These are phyloP conservation scores for Amazona guildingii DNA, from an alignment of 2,113 vertebrate genomes.

Conservation along the genomic window DNA sequence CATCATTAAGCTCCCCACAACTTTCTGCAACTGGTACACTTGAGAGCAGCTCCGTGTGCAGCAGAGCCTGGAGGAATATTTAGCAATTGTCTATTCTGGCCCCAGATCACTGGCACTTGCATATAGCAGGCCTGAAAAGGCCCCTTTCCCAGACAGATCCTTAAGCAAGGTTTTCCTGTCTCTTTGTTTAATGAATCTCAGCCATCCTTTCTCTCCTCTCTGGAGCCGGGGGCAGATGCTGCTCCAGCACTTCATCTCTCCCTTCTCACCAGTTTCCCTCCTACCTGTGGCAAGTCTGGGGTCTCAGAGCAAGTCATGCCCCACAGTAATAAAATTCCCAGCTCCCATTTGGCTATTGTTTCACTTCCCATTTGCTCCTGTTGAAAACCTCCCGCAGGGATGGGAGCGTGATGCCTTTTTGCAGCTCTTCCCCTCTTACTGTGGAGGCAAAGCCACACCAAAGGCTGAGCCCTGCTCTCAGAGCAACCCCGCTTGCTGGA, in stretches of 20 bases:
- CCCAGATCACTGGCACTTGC: constrained; percentile 21
- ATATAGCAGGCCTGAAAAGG: constrained; percentile 49
- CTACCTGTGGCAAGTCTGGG: not conserved
- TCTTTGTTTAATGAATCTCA: constrained; percentile 49
- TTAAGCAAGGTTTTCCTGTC: constrained; percentile 53
- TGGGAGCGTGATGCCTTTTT: accelerated
- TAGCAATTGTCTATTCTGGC: constrained; percentile 30
- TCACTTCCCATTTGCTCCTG: not conserved
- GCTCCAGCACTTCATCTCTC: not conserved
- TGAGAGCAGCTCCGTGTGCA: not conserved
- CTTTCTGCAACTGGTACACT: not conserved
- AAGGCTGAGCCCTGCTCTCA: not conserved
- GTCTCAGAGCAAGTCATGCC: not conserved
- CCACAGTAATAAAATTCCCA: not conserved
- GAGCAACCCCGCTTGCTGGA: accelerated
- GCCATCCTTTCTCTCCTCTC: constrained; percentile 31
- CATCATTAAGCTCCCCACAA: accelerated
- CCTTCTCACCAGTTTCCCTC: not conserved
- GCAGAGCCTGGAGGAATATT: not conserved
- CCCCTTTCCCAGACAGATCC: constrained; percentile 53
- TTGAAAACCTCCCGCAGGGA: not conserved
- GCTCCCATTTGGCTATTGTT: not conserved
- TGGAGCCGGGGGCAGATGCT: constrained; percentile 26
- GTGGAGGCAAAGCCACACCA: accelerated
- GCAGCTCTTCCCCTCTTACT: not conserved